Conservation (phyloP, 1,140 invertebrate species). For the Piezodorus guildinii region DNA sequence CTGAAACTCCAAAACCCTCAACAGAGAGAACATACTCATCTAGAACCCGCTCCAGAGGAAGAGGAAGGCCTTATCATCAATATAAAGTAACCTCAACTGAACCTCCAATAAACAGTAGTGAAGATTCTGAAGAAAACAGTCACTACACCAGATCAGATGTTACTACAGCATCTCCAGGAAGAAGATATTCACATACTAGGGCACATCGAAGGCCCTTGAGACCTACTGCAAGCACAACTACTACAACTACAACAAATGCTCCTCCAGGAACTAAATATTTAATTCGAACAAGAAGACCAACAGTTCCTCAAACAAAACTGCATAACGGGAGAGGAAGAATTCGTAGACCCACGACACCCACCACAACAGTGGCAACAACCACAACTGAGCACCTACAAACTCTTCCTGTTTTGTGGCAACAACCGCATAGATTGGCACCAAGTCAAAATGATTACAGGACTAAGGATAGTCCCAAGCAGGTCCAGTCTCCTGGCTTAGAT, state of each 20-base stretch:
- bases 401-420: not conserved
- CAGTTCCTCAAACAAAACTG: conserved; percentile 20
- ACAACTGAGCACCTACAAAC: not conserved
- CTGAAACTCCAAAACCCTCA: conserved; percentile 3
- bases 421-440: not conserved
- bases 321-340: conserved; percentile 26
- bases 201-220: conserved; percentile 16
- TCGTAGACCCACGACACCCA: conserved; percentile 25
- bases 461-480: not conserved
- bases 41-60: not conserved
- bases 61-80: conserved; percentile 3
- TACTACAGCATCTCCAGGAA: conserved; percentile 11
- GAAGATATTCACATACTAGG: conserved; percentile 21
- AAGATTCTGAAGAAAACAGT: not conserved
- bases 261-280: conserved; percentile 24
- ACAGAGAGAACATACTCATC: not conserved
- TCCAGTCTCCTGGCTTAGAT: not conserved
- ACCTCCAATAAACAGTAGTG: not conserved
- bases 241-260: conserved; percentile 16
- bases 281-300: conserved; percentile 22
- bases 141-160: conserved; percentile 17
- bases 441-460: not conserved
- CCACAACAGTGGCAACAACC: conserved; percentile 24
- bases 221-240: conserved; percentile 14
- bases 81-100: not conserved